phyloP scores from a whole-genome alignment of 2,797 vertebrate genomes.

The Microhierax caerulescens region DNA sequence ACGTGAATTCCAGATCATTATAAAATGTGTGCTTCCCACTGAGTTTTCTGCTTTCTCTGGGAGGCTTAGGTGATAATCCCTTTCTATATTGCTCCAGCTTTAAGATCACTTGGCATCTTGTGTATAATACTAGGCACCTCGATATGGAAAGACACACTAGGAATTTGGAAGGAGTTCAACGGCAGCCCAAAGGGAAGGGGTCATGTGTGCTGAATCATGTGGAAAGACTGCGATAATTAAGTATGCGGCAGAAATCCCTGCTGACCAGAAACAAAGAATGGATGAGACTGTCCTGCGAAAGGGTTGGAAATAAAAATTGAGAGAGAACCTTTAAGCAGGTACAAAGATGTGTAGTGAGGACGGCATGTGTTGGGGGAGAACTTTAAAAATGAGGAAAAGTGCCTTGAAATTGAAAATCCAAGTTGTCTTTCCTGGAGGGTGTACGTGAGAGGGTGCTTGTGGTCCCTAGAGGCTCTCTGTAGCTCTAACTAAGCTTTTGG shows the following conservation, averaged over 20 bases:
- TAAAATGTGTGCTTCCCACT: not conserved
- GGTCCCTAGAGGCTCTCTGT: not conserved
- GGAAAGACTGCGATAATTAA: slow-evolving; percentile 56
- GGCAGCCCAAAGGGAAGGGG: slow-evolving; percentile 3
- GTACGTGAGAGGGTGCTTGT: not conserved
- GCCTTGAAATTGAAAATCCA: not conserved
- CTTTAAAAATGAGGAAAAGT: not conserved
- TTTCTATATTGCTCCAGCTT: slow-evolving; percentile 29
- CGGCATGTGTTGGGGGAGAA: not conserved
- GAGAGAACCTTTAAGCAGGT: slow-evolving; percentile 22
- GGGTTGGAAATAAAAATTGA: slow-evolving; percentile 4
- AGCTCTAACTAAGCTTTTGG: not conserved
- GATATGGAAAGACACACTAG: slow-evolving; percentile 47
- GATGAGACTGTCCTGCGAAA: not conserved
- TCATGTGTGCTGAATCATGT: slow-evolving; percentile 49
- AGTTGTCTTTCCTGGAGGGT: not conserved
- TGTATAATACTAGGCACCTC: slow-evolving; percentile 6
- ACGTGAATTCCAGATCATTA: slow-evolving; percentile 2
- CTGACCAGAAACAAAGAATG: slow-evolving; percentile 34
- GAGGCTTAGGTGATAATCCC: slow-evolving; percentile 37
- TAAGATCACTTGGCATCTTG: slow-evolving; percentile 33
- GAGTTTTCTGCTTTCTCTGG: slow-evolving; percentile 22
- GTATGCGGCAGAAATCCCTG: slow-evolving; percentile 36
- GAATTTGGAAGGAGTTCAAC: slow-evolving; percentile 61
- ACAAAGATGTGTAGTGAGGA: not conserved